Base-by-base conservation (phyloP, 2,113 vertebrate species). In the Willisornis vidua region DNA sequence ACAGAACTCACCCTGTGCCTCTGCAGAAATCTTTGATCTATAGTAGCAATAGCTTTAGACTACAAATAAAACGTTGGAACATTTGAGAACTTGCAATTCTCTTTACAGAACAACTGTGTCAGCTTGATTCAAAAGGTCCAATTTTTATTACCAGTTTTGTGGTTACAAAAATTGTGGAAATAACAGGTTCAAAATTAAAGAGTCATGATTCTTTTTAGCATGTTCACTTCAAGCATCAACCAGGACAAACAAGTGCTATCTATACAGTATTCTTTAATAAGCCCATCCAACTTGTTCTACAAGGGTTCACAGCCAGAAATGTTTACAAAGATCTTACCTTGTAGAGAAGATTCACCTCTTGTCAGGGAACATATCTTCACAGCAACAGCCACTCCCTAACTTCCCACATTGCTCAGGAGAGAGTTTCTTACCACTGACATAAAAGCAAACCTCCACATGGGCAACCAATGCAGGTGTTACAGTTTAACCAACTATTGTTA, bases 301-400 rank as follows among this genome's bases (percentile, higher is more conserved):
- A 83, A 72, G 28, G 24, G 22, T 73, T 85, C 33, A 63, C 9
- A 23, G 39, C 25, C 59, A 88, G 72, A 87, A 94, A 82, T 15
- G 16, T 37, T 76, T 76, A 39, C 71, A 54, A 96, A 93, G 68
- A 55, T 29, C 91, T 93, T 96, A 93, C 89, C 94, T 88, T 88
- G 28, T 19, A 29, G 19, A 85, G 35, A 63, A 85, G 35, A 52
- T 37, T 28, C 57, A 41, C 9, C 33, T 82, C 67, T 46, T 63
- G 46, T 78, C 68, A 55, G 45, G 70, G 35, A 87, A 76, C 3
- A 0, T 6, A 46, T 74, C 78, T 92, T 77, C 79, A 80, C 24
- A 59, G 41, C 39, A 63, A 70, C 46, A 63, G 45, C 48, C 55
- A 79, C 55, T 77, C 54, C 59, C 88, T 79, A 73, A 62, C 35